Conservation (phyloP, 2,113 vertebrate genomes). For the Sardina pilchardus region DNA sequence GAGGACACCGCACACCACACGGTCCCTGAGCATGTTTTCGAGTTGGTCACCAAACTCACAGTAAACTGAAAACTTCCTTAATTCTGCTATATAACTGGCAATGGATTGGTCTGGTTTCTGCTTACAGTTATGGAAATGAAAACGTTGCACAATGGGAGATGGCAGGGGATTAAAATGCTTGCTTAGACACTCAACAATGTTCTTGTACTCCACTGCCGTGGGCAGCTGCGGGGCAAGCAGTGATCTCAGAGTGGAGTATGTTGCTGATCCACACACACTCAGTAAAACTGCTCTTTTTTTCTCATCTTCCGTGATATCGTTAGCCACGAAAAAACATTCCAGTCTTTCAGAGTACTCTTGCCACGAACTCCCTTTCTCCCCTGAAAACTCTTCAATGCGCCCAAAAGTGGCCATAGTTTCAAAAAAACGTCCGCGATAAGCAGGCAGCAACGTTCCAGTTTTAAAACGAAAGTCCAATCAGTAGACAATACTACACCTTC, state of each 20-base stretch:
- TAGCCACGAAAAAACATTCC: too few species aligned
- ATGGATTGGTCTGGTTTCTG: neutral
- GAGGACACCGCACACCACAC: neutral
- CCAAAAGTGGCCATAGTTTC: too few species aligned
- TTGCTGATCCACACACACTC: neutral
- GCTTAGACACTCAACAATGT: neutral
- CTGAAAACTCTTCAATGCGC: too few species aligned
- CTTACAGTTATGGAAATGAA: slow-evolving; percentile 24
- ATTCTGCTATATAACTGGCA: too few species aligned
- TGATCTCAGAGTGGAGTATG: neutral
- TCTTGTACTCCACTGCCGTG: neutral
- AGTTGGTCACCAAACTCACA: slow-evolving; percentile 17
- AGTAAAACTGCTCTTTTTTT: too few species aligned
- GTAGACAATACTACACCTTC: too few species aligned
- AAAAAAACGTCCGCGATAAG: too few species aligned
- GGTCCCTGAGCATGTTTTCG: neutral
- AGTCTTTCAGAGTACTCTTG: too few species aligned
- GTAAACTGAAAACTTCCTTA: neutral
- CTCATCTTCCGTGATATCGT: too few species aligned
- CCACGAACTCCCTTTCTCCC: too few species aligned
- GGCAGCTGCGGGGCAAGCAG: neutral
- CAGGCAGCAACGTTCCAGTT: too few species aligned
- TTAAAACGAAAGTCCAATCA: too few species aligned
- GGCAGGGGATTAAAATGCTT: neutral
- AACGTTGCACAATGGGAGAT: slow-evolving; percentile 20